Conservation (phyloP, 2,888 invertebrate species). For the Cyrtodaria siliqua region DNA sequence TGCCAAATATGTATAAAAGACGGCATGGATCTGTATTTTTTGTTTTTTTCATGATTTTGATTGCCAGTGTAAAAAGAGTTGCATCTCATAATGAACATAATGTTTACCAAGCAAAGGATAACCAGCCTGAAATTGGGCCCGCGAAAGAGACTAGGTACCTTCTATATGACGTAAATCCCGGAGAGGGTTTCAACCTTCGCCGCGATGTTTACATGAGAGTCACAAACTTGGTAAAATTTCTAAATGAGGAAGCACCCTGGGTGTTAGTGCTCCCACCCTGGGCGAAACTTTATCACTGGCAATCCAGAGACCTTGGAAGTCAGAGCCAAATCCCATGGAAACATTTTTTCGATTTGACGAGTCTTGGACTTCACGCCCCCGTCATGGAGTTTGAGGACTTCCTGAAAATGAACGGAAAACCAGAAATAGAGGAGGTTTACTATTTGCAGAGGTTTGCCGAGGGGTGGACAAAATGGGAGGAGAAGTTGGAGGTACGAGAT, state of each 20-base stretch:
- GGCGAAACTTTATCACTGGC: constrained; percentile 97
- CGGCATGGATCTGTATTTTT: no score
- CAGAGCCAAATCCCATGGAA: constrained; percentile 92
- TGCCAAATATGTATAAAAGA: no score
- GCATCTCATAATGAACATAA: constrained; percentile 46
- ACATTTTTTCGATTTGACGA: constrained; percentile 93
- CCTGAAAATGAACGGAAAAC: constrained; percentile 88
- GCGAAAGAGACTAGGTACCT: constrained; percentile 88
- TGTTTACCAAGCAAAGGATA: constrained; percentile 51
- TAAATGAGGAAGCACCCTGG: constrained; percentile 87
- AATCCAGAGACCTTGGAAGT: constrained; percentile 73
- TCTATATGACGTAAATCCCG: constrained; percentile 97
- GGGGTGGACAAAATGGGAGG: constrained; percentile 94
- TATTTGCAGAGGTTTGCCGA: constrained; percentile 94
- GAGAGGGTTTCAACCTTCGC: constrained; percentile 98
- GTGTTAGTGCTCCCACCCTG: constrained; percentile 95
- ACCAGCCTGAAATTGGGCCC: constrained; percentile 38
- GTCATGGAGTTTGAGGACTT: constrained; percentile 95
- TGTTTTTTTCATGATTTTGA: no score
- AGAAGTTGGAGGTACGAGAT: constrained; percentile 91
- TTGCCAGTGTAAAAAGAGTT: background rate
- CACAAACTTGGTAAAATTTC: constrained; percentile 92
- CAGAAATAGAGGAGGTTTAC: constrained; percentile 91
- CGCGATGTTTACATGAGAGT: constrained; percentile 98
- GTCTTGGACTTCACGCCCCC: constrained; percentile 92